These are phyloP conservation scores for Ictalurus furcatus DNA, from an alignment of 2,113 vertebrate genomes.

Conservation along the genomic window DNA sequence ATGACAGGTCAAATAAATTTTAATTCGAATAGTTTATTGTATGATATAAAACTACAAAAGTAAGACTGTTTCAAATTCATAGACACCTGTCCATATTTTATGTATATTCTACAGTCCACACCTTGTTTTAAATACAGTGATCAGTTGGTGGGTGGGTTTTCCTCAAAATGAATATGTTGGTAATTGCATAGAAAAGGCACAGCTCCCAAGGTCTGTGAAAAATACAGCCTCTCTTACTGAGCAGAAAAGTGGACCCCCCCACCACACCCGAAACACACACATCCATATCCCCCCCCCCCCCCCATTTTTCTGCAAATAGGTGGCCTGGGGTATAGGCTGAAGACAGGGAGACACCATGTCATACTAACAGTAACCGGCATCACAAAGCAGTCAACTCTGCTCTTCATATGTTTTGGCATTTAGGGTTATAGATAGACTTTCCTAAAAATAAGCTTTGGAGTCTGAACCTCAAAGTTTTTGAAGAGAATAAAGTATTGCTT, in stretches of 20 bases:
- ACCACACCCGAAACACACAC: conserved; percentile 12
- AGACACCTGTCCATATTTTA: conserved; percentile 86
- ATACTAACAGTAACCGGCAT: conserved; percentile 64
- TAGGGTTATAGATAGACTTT: conserved; percentile 59
- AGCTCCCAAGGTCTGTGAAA: conserved; percentile 92
- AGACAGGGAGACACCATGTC: conserved; percentile 59
- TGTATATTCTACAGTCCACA: conserved; percentile 84
- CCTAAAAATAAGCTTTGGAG: conserved; percentile 71
- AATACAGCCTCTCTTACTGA: conserved; percentile 77
- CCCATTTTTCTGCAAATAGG: conserved; percentile 32
- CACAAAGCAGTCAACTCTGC: conserved; percentile 61
- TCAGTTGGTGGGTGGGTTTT: conserved; percentile 65
- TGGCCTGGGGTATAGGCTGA: conserved; percentile 40
- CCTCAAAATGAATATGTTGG: conserved; percentile 80
- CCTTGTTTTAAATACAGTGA: conserved; percentile 89
- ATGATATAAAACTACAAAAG: conserved; percentile 99
- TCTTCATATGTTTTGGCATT: conserved; percentile 74
- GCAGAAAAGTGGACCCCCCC: conserved; percentile 53
- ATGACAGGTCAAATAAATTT: conserved; percentile 33
- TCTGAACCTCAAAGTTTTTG: conserved; percentile 69
- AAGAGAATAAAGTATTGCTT: conserved; percentile 69
- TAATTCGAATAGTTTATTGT: conserved; percentile 89
- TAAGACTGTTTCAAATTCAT: conserved; percentile 97
- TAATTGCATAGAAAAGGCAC: conserved; percentile 99
- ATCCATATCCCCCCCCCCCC: neutral